Conservation (phyloP, 2,797 vertebrate genomes). For the Helicolenus hilgendorfi region DNA sequence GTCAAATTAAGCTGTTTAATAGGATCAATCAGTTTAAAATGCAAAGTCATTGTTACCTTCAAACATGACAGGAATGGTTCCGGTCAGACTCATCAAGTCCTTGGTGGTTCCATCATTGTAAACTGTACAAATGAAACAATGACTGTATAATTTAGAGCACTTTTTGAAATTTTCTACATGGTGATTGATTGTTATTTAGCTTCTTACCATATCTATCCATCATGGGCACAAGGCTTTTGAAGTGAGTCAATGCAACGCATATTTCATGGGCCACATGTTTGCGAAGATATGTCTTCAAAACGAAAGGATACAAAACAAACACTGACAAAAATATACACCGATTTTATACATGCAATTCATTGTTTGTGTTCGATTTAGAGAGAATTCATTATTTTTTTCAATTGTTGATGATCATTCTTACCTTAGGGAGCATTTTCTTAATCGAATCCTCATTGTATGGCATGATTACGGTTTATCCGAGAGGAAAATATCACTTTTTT, state of each 20-base stretch:
- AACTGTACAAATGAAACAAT: slow-evolving; percentile 83
- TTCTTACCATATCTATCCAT: slow-evolving; percentile 93
- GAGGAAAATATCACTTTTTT: neutral
- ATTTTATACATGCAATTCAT: rapidly evolving
- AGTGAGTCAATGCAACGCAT: slow-evolving; percentile 86
- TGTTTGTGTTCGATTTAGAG: neutral
- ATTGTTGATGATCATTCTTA: slow-evolving; percentile 45
- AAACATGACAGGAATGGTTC: slow-evolving; percentile 92
- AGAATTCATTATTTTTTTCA: neutral
- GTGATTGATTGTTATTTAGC: neutral
- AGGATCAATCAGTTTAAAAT: neutral
- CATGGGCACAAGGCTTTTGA: slow-evolving; percentile 93
- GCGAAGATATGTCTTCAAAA: slow-evolving; percentile 88
- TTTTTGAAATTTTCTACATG: neutral
- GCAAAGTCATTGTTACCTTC: slow-evolving; percentile 81
- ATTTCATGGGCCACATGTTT: slow-evolving; percentile 93
- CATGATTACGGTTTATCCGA: slow-evolving; percentile 44
- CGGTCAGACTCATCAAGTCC: slow-evolving; percentile 92
- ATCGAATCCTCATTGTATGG: slow-evolving; percentile 13
- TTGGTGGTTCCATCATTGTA: slow-evolving; percentile 94
- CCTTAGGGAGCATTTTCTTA: slow-evolving; percentile 84
- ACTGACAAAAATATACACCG: neutral
- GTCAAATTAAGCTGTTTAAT: neutral
- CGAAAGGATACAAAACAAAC: neutral
- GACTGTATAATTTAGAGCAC: neutral